These are phyloP conservation scores for Momotus momota DNA, from an alignment of 2,797 vertebrate species.

Conservation along the genomic window DNA sequence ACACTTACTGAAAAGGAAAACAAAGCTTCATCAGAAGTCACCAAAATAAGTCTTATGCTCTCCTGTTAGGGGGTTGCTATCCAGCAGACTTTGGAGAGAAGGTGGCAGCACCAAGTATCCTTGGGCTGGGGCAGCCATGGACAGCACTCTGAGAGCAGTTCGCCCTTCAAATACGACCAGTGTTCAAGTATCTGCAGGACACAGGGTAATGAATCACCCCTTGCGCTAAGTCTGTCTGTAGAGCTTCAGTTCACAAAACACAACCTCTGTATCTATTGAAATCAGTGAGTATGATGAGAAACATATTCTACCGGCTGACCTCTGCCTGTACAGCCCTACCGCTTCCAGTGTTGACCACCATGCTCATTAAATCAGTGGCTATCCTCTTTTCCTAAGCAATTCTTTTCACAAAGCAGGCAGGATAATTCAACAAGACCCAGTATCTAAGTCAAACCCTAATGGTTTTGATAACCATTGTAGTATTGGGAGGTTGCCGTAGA, in stretches of 20 bases:
- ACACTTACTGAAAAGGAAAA: slow-evolving; percentile 86
- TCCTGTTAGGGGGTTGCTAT: background rate
- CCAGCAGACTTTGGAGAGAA: background rate
- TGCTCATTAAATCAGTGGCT: background rate
- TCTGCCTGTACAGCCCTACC: background rate
- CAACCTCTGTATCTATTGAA: background rate
- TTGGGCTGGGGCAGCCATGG: background rate
- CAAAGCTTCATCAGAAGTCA: slow-evolving; percentile 21
- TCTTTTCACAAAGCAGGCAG: background rate
- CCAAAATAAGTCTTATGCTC: background rate
- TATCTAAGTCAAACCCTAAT: background rate
- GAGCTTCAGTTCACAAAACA: background rate
- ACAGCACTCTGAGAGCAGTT: background rate
- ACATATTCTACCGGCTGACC: background rate
- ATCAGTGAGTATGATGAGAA: background rate
- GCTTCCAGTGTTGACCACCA: background rate
- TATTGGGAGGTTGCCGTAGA: background rate
- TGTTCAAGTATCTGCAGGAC: background rate
- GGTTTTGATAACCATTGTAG: background rate
- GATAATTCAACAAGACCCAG: background rate
- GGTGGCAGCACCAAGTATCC: accelerated
- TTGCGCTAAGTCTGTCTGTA: background rate
- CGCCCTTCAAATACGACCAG: background rate
- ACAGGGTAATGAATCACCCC: background rate
- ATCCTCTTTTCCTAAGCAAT: background rate